These are phyloP conservation scores for Melanotaenia pygmaea DNA, from an alignment of 2,797 vertebrate genomes.

Conservation along the genomic window DNA sequence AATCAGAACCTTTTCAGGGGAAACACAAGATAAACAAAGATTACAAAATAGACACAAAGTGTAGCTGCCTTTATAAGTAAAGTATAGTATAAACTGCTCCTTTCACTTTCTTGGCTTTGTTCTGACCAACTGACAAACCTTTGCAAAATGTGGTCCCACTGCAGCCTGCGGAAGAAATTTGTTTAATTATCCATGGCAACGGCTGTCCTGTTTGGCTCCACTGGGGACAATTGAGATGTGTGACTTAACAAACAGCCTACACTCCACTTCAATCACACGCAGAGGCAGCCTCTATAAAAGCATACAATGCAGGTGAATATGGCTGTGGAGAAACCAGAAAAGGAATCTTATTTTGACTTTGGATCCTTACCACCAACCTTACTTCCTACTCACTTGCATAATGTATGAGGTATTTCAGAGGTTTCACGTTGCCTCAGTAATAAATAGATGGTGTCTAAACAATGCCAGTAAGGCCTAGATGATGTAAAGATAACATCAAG, in stretches of 20 bases:
- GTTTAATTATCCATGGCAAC: constrained; percentile 68
- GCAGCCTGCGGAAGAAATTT: constrained; percentile 51
- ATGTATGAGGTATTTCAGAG: constrained; percentile 46
- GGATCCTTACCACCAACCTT: constrained; percentile 53
- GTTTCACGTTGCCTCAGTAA: constrained; percentile 15
- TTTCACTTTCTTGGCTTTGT: constrained; percentile 5
- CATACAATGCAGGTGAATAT: neutral
- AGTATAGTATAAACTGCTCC: neutral
- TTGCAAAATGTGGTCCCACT: constrained; percentile 10
- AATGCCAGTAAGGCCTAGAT: neutral
- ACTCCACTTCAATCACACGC: constrained; percentile 24
- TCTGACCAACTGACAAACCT: constrained; percentile 19
- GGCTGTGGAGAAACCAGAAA: constrained; percentile 27
- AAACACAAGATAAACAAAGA: neutral
- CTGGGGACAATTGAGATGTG: constrained; percentile 45
- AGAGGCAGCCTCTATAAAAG: constrained; percentile 17
- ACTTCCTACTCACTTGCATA: constrained; percentile 61
- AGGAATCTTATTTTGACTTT: constrained; percentile 24
- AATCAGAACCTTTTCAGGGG: neutral
- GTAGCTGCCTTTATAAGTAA: neutral
- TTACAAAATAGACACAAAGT: neutral
- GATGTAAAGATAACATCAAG: constrained; percentile 1
- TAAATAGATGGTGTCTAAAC: constrained; percentile 17
- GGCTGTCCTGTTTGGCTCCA: constrained; percentile 45
- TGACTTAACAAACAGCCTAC: constrained; percentile 49